Evolutionary conservation across 2,113 vertebrate species (phyloP).

Genomic region (Odobenus rosmarus): DNA sequence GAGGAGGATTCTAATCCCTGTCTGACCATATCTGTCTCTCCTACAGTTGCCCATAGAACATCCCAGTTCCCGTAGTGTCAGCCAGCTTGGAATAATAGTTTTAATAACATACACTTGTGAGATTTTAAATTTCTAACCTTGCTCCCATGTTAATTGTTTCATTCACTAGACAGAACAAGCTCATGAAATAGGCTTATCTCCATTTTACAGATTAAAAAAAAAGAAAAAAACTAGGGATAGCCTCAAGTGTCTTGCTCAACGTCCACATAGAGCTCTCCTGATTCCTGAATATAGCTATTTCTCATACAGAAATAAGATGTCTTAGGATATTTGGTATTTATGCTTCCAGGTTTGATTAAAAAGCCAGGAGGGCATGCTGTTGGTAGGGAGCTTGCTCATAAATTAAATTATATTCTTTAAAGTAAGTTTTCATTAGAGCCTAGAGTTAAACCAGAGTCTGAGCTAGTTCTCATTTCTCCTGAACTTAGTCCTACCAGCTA

Average conservation of each 20-base stretch:
- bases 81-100: constrained; percentile 28
- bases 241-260: not conserved
- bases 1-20: not conserved
- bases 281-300: not conserved
- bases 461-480: constrained; percentile 1
- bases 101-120: constrained; percentile 47
- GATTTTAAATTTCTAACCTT: not conserved
- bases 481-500: constrained; percentile 34
- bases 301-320: not conserved
- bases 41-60: not conserved
- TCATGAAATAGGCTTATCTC: not conserved
- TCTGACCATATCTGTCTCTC: not conserved
- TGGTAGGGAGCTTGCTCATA: not conserved
- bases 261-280: not conserved
- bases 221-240: not conserved
- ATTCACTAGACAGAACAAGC: not conserved
- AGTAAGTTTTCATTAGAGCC: not conserved
- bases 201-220: not conserved
- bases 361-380: not conserved
- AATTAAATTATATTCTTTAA: not conserved
- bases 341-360: not conserved
- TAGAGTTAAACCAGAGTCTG: constrained; percentile 16
- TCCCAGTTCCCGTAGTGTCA: not conserved
- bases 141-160: constrained; percentile 2
- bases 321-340: not conserved